These are phyloP conservation scores for Drosophila azteca DNA, from an alignment of 1,140 invertebrate genomes.

Conservation along the genomic window DNA sequence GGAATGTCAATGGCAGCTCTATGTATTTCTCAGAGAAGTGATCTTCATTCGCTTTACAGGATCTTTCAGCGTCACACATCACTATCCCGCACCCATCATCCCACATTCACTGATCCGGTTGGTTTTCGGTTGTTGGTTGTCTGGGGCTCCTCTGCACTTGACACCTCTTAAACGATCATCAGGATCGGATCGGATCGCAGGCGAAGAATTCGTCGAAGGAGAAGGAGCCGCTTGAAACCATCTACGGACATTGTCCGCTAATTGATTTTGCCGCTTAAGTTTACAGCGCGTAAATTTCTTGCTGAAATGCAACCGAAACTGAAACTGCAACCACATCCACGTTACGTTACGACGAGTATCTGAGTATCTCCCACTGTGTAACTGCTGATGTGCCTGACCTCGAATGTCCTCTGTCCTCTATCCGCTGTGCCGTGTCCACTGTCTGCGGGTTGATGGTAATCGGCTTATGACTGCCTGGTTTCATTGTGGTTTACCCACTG, in stretches of 20 bases:
- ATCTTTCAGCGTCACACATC: no score
- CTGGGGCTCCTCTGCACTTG: no score
- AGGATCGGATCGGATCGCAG: no score
- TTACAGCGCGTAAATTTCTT: slow-evolving; percentile 62
- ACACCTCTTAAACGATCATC: slow-evolving; percentile 26
- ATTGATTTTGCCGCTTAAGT: slow-evolving; percentile 71
- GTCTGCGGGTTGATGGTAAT: slow-evolving; percentile 34
- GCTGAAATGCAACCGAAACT: slow-evolving; percentile 48
- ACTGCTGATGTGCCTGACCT: slow-evolving; percentile 36
- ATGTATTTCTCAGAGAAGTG: no score
- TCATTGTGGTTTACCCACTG: slow-evolving; percentile 16
- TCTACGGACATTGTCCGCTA: slow-evolving; percentile 42
- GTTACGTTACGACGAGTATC: neutral
- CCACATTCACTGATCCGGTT: no score
- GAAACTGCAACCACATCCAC: slow-evolving; percentile 4
- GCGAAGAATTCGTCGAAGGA: slow-evolving; percentile 12
- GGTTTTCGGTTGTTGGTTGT: no score
- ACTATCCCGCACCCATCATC: no score
- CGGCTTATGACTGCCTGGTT: slow-evolving; percentile 44
- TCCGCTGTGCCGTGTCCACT: slow-evolving; percentile 1
- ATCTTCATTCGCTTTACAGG: no score
- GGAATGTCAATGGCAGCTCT: no score
- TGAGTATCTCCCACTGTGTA: neutral
- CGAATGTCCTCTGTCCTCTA: slow-evolving; percentile 23
- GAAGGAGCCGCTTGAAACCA: no score